phyloP scores from a whole-genome alignment of 1,140 invertebrate species.

The Druon quercuslanigerum region DNA sequence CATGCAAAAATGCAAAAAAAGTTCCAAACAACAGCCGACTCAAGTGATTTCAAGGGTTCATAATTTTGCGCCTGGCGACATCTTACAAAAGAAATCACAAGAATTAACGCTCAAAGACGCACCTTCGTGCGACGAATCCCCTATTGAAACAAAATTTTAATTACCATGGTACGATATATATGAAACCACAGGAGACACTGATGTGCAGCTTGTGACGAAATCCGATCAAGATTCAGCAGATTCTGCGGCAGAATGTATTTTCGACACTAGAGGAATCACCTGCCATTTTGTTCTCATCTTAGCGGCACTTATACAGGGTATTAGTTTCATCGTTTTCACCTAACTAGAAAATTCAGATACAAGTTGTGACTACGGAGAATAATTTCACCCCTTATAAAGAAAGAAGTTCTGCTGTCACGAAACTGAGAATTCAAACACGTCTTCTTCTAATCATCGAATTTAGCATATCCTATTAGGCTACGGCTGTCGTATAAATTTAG shows the following conservation, averaged over 20 bases:
- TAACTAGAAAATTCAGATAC: slow-evolving; percentile 37
- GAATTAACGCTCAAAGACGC: slow-evolving; percentile 10
- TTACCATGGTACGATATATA: slow-evolving; percentile 23
- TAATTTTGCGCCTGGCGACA: slow-evolving; percentile 32
- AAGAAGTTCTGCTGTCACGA: background rate
- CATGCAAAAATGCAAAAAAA: slow-evolving; percentile 44
- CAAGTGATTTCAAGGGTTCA: slow-evolving; percentile 34
- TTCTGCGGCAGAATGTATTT: slow-evolving; percentile 44
- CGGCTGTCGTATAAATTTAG: slow-evolving; percentile 32
- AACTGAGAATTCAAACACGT: background rate
- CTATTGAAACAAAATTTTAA: slow-evolving; percentile 32
- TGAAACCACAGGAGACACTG: slow-evolving; percentile 63
- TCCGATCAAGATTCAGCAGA: slow-evolving; percentile 58
- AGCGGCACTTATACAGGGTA: slow-evolving; percentile 47
- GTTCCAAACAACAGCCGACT: slow-evolving; percentile 60
- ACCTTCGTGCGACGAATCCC: slow-evolving; percentile 58
- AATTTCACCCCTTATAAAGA: background rate
- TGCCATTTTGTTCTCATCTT: slow-evolving; percentile 55
- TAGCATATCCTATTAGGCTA: slow-evolving; percentile 35
- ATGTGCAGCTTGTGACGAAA: slow-evolving; percentile 67
- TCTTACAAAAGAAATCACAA: slow-evolving; percentile 32
- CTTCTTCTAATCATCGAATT: background rate
- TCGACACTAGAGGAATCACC: slow-evolving; percentile 27
- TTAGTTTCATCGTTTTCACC: slow-evolving; percentile 55
- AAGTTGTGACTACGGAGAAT: background rate